Percentiles rank a stretch among this genome's conserved stretches.
Evolutionary conservation across 2,888 invertebrate genomes (phyloP).

Genomic region (Hofmannophila pseudospretella): DNA sequence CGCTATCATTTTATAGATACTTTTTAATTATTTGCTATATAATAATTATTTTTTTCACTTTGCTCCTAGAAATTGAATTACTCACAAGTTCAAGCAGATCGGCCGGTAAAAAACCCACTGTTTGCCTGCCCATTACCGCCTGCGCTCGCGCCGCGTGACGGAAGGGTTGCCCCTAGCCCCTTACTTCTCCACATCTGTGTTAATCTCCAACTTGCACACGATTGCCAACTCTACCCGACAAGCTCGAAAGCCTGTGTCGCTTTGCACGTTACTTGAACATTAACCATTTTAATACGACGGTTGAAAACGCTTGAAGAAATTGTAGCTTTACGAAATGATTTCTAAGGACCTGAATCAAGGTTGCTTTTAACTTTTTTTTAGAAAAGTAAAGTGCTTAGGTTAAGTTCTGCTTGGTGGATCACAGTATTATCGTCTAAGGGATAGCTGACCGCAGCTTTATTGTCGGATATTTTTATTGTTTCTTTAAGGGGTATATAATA

Average conservation of each 20-base stretch:
- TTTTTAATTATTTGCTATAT: too few species aligned
- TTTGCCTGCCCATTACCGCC: constrained; percentile 59
- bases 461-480: constrained; percentile 55
- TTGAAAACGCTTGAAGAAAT: background rate
- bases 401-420: constrained; percentile 46
- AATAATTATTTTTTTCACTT: constrained; percentile 23
- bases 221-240: background rate
- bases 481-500: constrained; percentile 34
- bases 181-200: constrained; percentile 21
- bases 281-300: constrained; percentile 1
- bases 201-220: constrained; percentile 11
- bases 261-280: background rate
- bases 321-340: background rate
- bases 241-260: background rate
- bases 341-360: constrained; percentile 3
- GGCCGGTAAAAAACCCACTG: constrained; percentile 35
- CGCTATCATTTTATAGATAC: too few species aligned
- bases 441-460: constrained; percentile 49
- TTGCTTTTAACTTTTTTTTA: constrained; percentile 7
- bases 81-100: constrained; percentile 17
- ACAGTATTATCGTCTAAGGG: constrained; percentile 44
- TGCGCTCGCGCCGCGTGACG: constrained; percentile 59
- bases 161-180: constrained; percentile 57
- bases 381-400: constrained; percentile 23
- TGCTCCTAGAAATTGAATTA: constrained; percentile 19